A percentile compares a stretch with the other conserved stretches of the same genome.
phyloP scores from a whole-genome alignment of 1,140 invertebrate genomes.

The Drosophila takahashii region DNA sequence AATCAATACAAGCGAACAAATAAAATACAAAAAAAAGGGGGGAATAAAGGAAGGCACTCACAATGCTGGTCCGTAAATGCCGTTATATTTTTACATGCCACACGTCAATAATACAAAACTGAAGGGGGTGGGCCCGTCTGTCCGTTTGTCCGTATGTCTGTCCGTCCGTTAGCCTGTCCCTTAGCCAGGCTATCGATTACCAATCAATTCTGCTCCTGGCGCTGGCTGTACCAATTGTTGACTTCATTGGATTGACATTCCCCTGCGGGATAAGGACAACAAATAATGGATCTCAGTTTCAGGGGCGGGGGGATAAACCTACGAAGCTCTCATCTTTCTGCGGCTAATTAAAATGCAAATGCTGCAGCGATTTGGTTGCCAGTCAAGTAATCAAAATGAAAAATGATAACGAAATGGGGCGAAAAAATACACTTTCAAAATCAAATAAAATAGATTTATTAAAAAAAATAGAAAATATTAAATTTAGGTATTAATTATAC shows the following conservation, averaged over 20 bases:
- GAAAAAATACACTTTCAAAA: not conserved
- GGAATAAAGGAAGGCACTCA: constrained; percentile 18
- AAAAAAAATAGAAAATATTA: not conserved
- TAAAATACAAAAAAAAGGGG: not conserved
- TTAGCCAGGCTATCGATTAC: constrained; percentile 61
- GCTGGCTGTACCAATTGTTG: constrained; percentile 62
- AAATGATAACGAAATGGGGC: constrained; percentile 21
- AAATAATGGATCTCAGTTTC: constrained; percentile 3
- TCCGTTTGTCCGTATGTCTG: not conserved
- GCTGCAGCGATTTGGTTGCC: constrained; percentile 27
- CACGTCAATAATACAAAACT: constrained; percentile 49
- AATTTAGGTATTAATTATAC: too few relatives aligned
- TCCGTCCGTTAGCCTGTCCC: constrained; percentile 15
- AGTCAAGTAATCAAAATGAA: constrained; percentile 42
- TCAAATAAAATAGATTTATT: not conserved
- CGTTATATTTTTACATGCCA: constrained; percentile 67
- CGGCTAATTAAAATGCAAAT: constrained; percentile 63
- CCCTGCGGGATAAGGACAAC: constrained; percentile 29
- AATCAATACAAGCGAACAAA: constrained; percentile 47
- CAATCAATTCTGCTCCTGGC: constrained; percentile 60
- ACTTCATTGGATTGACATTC: constrained; percentile 56
- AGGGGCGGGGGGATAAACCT: not conserved
- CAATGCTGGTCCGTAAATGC: constrained; percentile 54
- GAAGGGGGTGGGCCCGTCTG: not conserved
- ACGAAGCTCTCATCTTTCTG: constrained; percentile 5